A percentile compares a stretch with the other conserved stretches of the same genome.
These are phyloP conservation scores for Hydractinia echinata DNA, from an alignment of 30 jellyfish, hydroid and myxozoan genomes.

Conservation along the genomic window DNA sequence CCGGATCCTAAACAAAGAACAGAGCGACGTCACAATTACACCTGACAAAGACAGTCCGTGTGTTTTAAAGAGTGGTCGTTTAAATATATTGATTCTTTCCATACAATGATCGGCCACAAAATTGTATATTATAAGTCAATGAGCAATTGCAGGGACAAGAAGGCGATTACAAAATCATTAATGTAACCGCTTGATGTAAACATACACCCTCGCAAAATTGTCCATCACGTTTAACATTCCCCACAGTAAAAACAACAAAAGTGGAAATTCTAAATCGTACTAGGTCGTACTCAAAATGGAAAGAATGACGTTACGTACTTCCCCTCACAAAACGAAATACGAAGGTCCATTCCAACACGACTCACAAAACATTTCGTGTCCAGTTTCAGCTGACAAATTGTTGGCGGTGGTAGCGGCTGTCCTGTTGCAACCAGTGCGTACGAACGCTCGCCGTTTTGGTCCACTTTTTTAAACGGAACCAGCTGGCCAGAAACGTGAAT, in stretches of 20 bases:
- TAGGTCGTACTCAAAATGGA: neutral
- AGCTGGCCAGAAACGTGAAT: conserved; percentile 38
- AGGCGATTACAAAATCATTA: no score
- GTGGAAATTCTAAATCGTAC: no score
- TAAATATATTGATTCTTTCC: no score
- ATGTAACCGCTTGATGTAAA: no score
- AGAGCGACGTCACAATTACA: neutral
- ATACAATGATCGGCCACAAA: no score
- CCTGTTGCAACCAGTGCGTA: conserved; percentile 52
- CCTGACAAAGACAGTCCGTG: neutral
- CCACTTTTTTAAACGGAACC: conserved; percentile 33
- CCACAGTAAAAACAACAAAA: no score
- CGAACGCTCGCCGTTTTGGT: conserved; percentile 8
- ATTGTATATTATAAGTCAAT: no score
- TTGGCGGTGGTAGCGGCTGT: conserved; percentile 45
- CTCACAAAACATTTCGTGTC: conserved; percentile 44
- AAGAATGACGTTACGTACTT: conserved; percentile 23
- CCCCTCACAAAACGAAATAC: conserved; percentile 46
- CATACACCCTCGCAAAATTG: no score
- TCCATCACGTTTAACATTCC: no score
- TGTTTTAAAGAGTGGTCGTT: no score
- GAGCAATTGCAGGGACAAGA: no score
- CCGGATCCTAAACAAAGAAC: conserved; percentile 26
- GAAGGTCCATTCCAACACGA: conserved; percentile 48
- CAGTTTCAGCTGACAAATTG: conserved; percentile 35